Evolutionary conservation across 2,888 invertebrate species (phyloP), one percentile per base, ranked within the genome.

Genomic region (Panzeria rudis): DNA sequence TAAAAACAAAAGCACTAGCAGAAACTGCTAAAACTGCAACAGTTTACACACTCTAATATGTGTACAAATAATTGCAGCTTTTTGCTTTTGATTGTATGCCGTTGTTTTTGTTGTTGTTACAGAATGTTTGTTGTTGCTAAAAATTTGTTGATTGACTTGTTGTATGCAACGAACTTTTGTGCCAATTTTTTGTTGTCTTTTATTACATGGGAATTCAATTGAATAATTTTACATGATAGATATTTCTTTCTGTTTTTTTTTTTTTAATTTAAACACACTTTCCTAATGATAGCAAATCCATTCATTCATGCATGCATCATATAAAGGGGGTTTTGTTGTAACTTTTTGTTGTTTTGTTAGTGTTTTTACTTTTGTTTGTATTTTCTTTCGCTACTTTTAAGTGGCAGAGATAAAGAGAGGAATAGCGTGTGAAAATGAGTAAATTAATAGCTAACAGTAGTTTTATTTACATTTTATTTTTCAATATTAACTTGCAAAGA

Each of bases 141-240:
- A 77, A 62, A 73, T 81, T 77, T 84, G 68, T 73, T 75, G 77
- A 85, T 75, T 82, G 77, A 81, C 75, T 85, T 78, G 82, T 68
- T 73, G 50, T 66, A 73, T 71, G 79, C 84, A 86, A 80, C 73
- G 83, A 80, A 80, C 83, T 83, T 82, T 86, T 86, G 80, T 75
- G 80, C 80, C 62, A 82, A 85, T 85, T 85, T 81, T 56, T 76
- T 23, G 3, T n/a, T 35, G n/a, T 29, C 29, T 11, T 61, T 66
- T 68, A 47, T 76, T 71, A 41, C 50, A 71, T 64, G 50, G 50
- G 20, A 73, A 76, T 77, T 77, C n/a, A 76, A 76, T 82, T 69
- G 75, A 69, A 82, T 56, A 47, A 17, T 47, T 81, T 75, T 71
- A 69, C 54, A 75, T 68, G 29, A 75, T 4, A 35, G 29, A 75